Conservation (phyloP, 2,888 invertebrate species). For the Neria commutata region DNA sequence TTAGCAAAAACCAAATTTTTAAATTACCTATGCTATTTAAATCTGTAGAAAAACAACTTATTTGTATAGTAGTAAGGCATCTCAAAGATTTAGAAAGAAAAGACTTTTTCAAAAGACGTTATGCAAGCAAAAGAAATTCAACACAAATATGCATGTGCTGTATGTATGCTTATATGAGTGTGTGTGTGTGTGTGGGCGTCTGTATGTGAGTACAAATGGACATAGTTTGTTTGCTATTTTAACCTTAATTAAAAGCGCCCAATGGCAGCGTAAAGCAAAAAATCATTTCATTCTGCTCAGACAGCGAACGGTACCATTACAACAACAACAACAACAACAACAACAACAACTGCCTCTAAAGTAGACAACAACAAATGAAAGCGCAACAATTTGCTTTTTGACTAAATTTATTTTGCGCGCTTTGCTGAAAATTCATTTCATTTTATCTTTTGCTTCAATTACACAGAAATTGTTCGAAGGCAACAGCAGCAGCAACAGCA, state of each 20-base stretch:
- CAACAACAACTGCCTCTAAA: too few relatives aligned
- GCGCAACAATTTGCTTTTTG: background rate
- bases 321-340: background rate
- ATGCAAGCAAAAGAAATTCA: too few relatives aligned
- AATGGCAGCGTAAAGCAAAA: background rate
- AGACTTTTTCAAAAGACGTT: too few relatives aligned
- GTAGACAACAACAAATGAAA: background rate
- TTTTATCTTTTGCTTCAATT: background rate
- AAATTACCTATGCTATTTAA: too few relatives aligned
- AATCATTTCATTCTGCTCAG: too few relatives aligned
- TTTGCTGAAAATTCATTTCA: background rate
- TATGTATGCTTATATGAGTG: background rate
- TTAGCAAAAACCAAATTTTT: too few relatives aligned
- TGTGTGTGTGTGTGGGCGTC: background rate
- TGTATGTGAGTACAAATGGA: background rate
- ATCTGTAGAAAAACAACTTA: too few relatives aligned
- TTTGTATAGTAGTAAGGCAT: too few relatives aligned
- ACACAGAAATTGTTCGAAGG: too few relatives aligned
- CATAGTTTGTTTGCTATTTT: constrained; percentile 18
- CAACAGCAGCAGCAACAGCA: background rate
- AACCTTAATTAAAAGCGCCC: constrained; percentile 20
- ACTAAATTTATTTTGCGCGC: background rate
- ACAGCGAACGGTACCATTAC: background rate
- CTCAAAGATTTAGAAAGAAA: too few relatives aligned
- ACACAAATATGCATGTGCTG: constrained; percentile 10